Conservation (phyloP, 2,797 vertebrate species). For the Erithacus rubecula region DNA sequence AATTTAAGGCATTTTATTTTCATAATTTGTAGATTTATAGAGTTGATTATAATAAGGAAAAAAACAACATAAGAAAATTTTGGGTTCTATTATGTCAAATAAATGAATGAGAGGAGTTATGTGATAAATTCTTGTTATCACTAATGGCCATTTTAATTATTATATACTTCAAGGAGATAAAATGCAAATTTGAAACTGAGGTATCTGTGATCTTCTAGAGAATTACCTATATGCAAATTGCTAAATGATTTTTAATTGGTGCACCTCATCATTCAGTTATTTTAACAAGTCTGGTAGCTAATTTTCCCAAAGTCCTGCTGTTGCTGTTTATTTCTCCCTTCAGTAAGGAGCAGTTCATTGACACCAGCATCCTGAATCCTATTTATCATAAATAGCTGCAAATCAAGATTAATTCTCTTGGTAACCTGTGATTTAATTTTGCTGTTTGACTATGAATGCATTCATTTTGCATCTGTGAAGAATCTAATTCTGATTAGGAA, state of each 20-base stretch:
- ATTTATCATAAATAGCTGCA: constrained; percentile 42
- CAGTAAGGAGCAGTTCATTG: background rate
- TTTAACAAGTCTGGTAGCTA: constrained; percentile 10
- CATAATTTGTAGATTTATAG: background rate
- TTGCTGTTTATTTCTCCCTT: constrained; percentile 1
- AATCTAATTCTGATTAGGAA: constrained; percentile 6
- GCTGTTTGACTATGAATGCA: background rate
- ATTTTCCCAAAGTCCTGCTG: constrained; percentile 26
- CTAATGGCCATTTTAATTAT: constrained; percentile 13
- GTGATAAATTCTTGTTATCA: background rate
- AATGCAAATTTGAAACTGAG: background rate
- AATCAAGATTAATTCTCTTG: constrained; percentile 52
- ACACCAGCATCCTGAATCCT: background rate
- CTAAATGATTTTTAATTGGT: constrained; percentile 34
- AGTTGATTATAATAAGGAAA: background rate
- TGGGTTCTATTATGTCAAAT: background rate
- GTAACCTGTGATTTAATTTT: constrained; percentile 42
- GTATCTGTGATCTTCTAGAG: background rate
- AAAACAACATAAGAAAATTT: background rate
- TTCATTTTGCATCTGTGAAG: background rate
- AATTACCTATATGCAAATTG: background rate
- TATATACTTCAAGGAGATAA: background rate
- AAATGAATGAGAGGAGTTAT: background rate
- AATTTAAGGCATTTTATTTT: background rate
- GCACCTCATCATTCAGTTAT: background rate